Percentiles rank a stretch among this genome's conserved stretches.
phyloP scores from a whole-genome alignment of 2,113 vertebrate species.

The Sinocyclocheilus rhinocerous region DNA sequence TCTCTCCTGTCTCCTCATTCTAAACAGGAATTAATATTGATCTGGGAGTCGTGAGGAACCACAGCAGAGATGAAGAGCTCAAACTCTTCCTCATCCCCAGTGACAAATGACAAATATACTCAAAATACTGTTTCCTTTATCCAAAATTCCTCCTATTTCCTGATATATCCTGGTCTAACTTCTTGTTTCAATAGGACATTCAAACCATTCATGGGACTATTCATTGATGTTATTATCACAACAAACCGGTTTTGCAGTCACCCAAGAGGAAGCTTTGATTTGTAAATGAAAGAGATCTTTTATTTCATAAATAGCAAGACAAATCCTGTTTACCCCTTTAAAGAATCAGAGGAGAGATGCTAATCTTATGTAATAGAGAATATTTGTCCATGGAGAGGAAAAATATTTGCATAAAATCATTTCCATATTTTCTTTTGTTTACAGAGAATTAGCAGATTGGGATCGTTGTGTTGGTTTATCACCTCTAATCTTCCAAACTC shows the following conservation, averaged over 20 bases:
- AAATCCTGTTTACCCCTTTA: slow-evolving; percentile 18
- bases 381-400: not conserved
- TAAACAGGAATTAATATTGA: slow-evolving; percentile 53
- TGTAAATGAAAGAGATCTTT: not conserved
- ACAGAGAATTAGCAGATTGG: slow-evolving; percentile 21
- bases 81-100: slow-evolving; percentile 7
- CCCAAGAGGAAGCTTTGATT: not conserved
- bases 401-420: not conserved
- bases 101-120: slow-evolving; percentile 25
- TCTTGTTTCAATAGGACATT: not conserved
- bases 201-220: not conserved
- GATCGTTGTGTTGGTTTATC: not conserved
- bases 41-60: slow-evolving; percentile 7
- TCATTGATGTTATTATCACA: not conserved
- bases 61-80: slow-evolving; percentile 12
- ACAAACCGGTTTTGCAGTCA: not conserved
- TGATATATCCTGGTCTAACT: not conserved
- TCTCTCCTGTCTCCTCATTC: slow-evolving; percentile 33
- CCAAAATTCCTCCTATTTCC: not conserved
- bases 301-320: not conserved
- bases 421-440: slow-evolving; percentile 36
- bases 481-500: not conserved
- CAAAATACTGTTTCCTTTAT: not conserved
- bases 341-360: not conserved
- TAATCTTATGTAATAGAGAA: slow-evolving; percentile 6